Evolutionary conservation across 1,140 invertebrate genomes (phyloP), one percentile per base, ranked within the genome.

Genomic region (Sipha flava): DNA sequence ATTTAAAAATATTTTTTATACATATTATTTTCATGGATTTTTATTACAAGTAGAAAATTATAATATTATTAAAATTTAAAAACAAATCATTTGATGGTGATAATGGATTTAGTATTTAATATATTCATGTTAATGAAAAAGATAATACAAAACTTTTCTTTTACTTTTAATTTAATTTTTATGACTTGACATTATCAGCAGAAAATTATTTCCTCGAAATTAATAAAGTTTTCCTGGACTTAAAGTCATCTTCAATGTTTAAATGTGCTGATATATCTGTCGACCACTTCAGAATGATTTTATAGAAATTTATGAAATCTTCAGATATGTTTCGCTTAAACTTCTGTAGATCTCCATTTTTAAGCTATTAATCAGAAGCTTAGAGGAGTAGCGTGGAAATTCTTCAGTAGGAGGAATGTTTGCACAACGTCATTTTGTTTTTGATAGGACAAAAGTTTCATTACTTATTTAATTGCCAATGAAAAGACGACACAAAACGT

Each of bases 311-410:
- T 40, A 23, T 21, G 18, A 3, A 21, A 40, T 68, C 64, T 21
- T 37, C 18, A 40, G 34, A 34, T 68, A 68, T 43, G 34, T 68
- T 18, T 45, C 21, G n/a, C 34, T 37, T 45, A 40, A 68, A 68
- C 40, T 68, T 68, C 40, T 68, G 31, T 40, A 68, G 6, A 68
- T 68, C 64, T 68, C 23, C 16, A 68, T 68, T 68, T 68, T 68
- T 37, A 68, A 45, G 1, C 40, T 43, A 45, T 43, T 68, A 68
- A 68, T 68, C 34, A 21, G 31, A 40, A 68, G 64, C 40, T 68
- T 68, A 45, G 34, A 40, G 34, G 34, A n/a, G 40, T 68, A 68
- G 21, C 64, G 40, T 4, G 3, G 64, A 45, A 68, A 68, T 21
- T 1, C 64, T 40, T 37, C 34, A n/a, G 40, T 45, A 47, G 23